Base-by-base conservation (phyloP, 2,113 vertebrate genomes). In the Phylloscopus trochiloides region DNA sequence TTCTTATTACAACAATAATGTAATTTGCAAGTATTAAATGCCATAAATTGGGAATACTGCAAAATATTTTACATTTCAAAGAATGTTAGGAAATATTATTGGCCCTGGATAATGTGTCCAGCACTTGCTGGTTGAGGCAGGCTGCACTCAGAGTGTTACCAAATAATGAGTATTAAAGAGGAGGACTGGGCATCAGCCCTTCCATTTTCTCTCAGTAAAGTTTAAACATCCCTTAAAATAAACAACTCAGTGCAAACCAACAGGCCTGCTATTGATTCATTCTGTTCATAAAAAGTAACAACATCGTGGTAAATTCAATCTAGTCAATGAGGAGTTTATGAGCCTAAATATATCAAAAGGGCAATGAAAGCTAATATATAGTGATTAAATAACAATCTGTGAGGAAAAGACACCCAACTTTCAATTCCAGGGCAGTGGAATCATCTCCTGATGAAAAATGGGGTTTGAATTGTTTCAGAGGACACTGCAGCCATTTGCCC, bases 271-370 rank as follows among this genome's bases (percentile, higher is more conserved):
- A 63, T 40, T 86, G 90, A 96, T 95, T 97, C 83, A 94, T 94
- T 92, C 89, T 82, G 50, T 80, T 94, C 86, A 94, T 93, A 91
- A 95, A 94, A 93, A 86, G 91, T 86, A 90, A 94, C 50, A 96
- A 88, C 86, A 63, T 89, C 75, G 54, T 77, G 70, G 68, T 82
- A 96, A 95, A 92, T 90, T 87, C 93, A 82, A 76, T 92, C 93
- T 36, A 76, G 88, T 92, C 78, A 94, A 86, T 92, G 75, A 86
- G 85, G 80, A 86, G 55, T 90, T 94, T 94, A 96, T 74, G 81
- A 93, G 86, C 47, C 91, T 77, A 86, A 94, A 93, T 95, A 79
- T 50, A 94, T 95, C 85, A 96, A 86, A 88, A 95, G 81, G 90
- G 81, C 95, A 95, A 92, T 83, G 93, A 96, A 94, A 88, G 78